phyloP scores from a whole-genome alignment of 2,113 vertebrate species.

The Corapipo altera region DNA sequence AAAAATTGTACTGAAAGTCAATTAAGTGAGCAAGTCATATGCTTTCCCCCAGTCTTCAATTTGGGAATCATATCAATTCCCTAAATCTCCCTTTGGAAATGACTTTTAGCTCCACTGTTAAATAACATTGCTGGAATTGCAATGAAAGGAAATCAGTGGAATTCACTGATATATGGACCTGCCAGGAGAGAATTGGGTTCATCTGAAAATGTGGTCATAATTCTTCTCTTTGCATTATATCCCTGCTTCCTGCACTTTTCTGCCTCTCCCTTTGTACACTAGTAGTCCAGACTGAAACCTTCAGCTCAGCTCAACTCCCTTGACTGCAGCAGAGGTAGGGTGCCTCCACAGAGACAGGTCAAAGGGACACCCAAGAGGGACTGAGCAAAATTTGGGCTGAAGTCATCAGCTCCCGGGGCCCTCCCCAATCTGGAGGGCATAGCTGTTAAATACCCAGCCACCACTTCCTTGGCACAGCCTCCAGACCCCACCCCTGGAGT shows the following conservation, averaged over 20 bases:
- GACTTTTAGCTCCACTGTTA: constrained; percentile 4
- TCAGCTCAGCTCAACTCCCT: not conserved
- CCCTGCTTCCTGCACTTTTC: not conserved
- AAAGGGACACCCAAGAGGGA: not conserved
- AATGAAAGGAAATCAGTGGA: constrained; percentile 17
- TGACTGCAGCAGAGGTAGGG: fast-evolving
- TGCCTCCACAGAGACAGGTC: not conserved
- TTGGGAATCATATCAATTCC: not conserved
- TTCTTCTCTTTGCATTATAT: constrained; percentile 11
- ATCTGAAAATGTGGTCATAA: constrained; percentile 26
- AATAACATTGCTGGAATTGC: constrained; percentile 11
- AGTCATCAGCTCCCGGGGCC: not conserved
- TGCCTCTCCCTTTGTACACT: not conserved
- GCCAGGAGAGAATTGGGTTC: not conserved
- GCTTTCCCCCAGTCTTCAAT: not conserved
- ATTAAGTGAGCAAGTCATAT: not conserved
- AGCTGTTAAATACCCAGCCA: not conserved
- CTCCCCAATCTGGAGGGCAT: not conserved
- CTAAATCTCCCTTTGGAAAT: constrained; percentile 27
- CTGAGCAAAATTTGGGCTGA: not conserved
- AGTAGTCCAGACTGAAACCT: not conserved
- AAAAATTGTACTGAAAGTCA: constrained; percentile 12
- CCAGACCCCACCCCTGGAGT: not conserved
- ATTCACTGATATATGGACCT: constrained; percentile 7
- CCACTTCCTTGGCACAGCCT: not conserved